Evolutionary conservation across 2,888 invertebrate species (phyloP).

Genomic region (Crepidodera aurea): DNA sequence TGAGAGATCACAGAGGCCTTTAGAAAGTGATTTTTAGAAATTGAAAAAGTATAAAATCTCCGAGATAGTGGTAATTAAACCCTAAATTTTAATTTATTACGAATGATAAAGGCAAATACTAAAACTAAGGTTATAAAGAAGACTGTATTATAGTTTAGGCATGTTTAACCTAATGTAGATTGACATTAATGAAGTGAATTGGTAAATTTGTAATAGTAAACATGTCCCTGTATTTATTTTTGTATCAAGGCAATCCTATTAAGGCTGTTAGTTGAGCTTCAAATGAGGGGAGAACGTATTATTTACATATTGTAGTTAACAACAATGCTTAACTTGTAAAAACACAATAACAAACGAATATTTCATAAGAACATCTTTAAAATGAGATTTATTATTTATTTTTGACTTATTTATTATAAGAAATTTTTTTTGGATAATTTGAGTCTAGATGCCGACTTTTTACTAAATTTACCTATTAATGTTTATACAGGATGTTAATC

Average conservation of each 20-base stretch:
- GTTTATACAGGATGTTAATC: too few relatives aligned
- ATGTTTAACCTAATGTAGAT: slow-evolving; percentile 22
- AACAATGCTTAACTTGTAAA: slow-evolving; percentile 1
- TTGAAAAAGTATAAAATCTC: not conserved
- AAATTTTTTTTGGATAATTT: too few relatives aligned
- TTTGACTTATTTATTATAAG: too few relatives aligned
- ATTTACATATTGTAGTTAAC: slow-evolving; percentile 4
- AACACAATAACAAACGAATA: not conserved
- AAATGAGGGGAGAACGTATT: slow-evolving; percentile 16
- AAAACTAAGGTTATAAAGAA: not conserved
- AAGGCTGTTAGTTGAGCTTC: slow-evolving; percentile 11
- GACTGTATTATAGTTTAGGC: not conserved
- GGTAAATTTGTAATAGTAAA: slow-evolving; percentile 36
- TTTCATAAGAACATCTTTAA: not conserved
- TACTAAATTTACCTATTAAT: too few relatives aligned
- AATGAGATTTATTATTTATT: not conserved
- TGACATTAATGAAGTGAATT: slow-evolving; percentile 36
- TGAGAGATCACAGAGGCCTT: slow-evolving; percentile 39
- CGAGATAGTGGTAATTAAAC: too few relatives aligned
- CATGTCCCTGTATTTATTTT: slow-evolving; percentile 36
- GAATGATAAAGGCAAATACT: not conserved
- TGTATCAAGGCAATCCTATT: slow-evolving; percentile 31
- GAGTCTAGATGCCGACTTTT: too few relatives aligned
- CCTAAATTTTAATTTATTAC: not conserved
- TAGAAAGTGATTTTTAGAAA: slow-evolving; percentile 53